Evolutionary conservation across 2,113 vertebrate genomes (phyloP).

Genomic region (Rostratula benghalensis): DNA sequence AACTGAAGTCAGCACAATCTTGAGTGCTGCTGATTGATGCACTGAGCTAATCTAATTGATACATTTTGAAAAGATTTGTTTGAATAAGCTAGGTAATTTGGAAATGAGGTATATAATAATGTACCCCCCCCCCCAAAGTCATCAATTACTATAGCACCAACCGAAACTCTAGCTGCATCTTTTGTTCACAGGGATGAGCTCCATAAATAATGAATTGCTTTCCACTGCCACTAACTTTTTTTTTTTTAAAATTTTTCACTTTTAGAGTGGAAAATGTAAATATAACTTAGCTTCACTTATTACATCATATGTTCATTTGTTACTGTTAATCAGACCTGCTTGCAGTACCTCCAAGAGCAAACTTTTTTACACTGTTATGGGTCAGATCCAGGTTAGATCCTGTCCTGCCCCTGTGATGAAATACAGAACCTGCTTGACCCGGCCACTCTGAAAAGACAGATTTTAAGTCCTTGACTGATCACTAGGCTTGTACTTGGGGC

Average conservation of each 20-base stretch:
- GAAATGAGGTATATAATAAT: not conserved
- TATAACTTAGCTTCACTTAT: not conserved
- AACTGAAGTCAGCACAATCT: constrained; percentile 34
- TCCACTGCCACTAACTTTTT: not conserved
- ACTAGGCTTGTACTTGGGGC: not conserved
- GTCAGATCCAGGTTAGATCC: not conserved
- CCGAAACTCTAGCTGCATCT: not conserved
- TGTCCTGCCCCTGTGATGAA: not conserved
- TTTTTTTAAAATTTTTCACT: not conserved
- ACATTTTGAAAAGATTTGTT: constrained; percentile 20
- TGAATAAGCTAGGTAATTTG: constrained; percentile 38
- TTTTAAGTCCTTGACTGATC: not conserved
- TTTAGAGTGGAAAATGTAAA: not conserved
- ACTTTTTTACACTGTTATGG: not conserved
- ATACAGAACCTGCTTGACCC: not conserved
- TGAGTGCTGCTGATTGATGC: constrained; percentile 31
- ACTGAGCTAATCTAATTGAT: constrained; percentile 8
- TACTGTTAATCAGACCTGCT: not conserved
- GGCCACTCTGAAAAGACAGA: not conserved
- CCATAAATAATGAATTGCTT: not conserved
- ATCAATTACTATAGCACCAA: not conserved
- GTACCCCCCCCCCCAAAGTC: not conserved
- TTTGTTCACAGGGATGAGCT: not conserved
- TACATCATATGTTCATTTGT: not conserved
- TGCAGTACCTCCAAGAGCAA: not conserved